A percentile compares a stretch with the other conserved stretches of the same genome.
Conservation (phyloP, 2,888 invertebrate genomes). For the Norana najaformis region DNA sequence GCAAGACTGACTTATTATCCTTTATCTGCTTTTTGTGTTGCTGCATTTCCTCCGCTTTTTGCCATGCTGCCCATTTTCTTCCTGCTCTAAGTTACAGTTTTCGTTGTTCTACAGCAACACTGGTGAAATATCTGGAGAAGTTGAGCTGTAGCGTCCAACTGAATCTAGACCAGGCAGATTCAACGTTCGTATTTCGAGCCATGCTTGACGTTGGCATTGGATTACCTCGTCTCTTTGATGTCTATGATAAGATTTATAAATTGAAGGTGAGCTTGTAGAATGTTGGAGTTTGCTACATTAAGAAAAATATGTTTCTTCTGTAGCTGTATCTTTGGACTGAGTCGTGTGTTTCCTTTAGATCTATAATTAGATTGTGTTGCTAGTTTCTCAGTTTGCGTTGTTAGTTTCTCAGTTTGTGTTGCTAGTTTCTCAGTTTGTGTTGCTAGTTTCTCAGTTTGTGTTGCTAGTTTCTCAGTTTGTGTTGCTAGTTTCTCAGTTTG, state of each 20-base stretch:
- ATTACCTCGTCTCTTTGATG: conserved; percentile 76
- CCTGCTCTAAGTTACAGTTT: neutral
- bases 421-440: too few relatives aligned
- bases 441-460: too few relatives aligned
- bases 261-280: conserved; percentile 54
- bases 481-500: too few relatives aligned
- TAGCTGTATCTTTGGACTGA: neutral
- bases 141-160: conserved; percentile 52
- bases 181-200: conserved; percentile 74
- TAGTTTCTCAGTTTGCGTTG: too few relatives aligned
- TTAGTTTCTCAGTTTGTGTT: neutral
- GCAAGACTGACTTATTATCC: too few relatives aligned
- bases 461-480: too few relatives aligned
- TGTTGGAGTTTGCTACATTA: neutral
- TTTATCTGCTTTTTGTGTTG: too few relatives aligned
- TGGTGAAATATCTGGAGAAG: conserved; percentile 61
- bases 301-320: neutral
- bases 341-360: neutral
- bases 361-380: neutral
- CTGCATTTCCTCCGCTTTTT: neutral
- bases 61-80: neutral
- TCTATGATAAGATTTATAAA: conserved; percentile 72
- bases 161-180: conserved; percentile 55
- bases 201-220: conserved; percentile 78
- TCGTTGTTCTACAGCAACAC: conserved; percentile 55